phyloP scores from a whole-genome alignment of 2,797 vertebrate genomes.

The Crocidura indochinensis region DNA sequence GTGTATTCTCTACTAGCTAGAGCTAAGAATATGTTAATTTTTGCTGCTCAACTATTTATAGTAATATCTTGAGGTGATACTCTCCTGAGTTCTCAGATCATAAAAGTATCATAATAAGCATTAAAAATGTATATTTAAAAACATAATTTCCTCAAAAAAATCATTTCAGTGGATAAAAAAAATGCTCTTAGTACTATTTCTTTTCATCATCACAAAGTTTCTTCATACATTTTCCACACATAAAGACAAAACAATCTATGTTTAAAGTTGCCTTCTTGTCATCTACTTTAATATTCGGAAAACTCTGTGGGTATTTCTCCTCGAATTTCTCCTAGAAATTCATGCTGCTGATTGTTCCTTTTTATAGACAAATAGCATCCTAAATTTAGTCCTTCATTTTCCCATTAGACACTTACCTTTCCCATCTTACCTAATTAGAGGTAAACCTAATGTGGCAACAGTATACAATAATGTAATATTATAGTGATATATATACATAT shows the following conservation, averaged over 20 bases:
- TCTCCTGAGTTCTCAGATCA: background rate
- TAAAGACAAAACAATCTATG: background rate
- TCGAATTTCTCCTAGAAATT: too few relatives aligned
- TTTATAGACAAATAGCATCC: too few relatives aligned
- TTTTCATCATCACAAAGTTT: conserved; percentile 29
- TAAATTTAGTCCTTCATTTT: too few relatives aligned
- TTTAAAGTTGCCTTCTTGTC: too few relatives aligned
- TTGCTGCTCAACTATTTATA: background rate
- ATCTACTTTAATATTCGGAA: too few relatives aligned
- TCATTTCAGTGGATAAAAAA: conserved; percentile 37
- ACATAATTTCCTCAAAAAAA: conserved; percentile 24
- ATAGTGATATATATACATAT: too few relatives aligned
- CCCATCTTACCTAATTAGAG: too few relatives aligned
- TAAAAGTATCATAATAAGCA: conserved; percentile 8
- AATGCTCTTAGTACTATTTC: background rate
- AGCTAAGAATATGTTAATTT: background rate
- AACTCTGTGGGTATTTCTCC: too few relatives aligned
- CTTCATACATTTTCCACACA: conserved; percentile 2
- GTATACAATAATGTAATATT: too few relatives aligned
- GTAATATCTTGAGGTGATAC: background rate
- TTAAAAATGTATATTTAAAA: background rate
- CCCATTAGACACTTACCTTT: too few relatives aligned
- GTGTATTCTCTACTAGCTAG: background rate
- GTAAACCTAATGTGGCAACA: too few relatives aligned
- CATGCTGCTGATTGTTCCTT: too few relatives aligned